Evolutionary conservation across 1,140 invertebrate genomes (phyloP).

Genomic region (Heliconius eleuchia): DNA sequence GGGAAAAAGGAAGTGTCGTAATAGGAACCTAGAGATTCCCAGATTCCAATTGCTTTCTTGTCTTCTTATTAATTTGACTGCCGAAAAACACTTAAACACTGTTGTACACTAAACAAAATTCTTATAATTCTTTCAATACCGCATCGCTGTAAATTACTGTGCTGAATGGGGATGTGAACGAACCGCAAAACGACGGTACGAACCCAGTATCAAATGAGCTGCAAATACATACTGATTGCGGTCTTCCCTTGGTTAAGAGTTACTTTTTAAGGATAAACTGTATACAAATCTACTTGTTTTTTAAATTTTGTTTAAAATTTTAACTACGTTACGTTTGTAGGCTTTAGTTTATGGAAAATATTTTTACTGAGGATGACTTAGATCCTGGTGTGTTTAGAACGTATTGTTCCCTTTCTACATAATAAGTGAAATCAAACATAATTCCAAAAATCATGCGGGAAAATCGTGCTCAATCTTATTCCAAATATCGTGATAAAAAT

Average conservation of each 20-base stretch:
- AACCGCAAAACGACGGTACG: not conserved
- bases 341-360: too few species aligned
- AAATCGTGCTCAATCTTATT: too few species aligned
- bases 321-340: too few species aligned
- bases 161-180: slow-evolving; percentile 1
- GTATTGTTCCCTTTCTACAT: too few species aligned
- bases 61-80: not conserved
- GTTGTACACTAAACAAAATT: not conserved
- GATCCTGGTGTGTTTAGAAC: too few species aligned
- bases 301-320: not conserved
- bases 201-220: slow-evolving; percentile 1
- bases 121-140: not conserved
- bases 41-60: too few species aligned
- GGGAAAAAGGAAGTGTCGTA: too few species aligned
- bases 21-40: not conserved
- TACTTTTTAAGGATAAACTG: not conserved
- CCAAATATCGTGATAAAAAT: too few species aligned
- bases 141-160: not conserved
- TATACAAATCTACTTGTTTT: slow-evolving; percentile 1
- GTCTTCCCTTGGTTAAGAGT: not conserved
- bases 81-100: not conserved
- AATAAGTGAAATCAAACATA: too few species aligned
- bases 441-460: too few species aligned
- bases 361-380: too few species aligned
- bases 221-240: slow-evolving; percentile 5